These are phyloP conservation scores for Brenthis ino DNA, from an alignment of 2,888 invertebrate species.

Conservation along the genomic window DNA sequence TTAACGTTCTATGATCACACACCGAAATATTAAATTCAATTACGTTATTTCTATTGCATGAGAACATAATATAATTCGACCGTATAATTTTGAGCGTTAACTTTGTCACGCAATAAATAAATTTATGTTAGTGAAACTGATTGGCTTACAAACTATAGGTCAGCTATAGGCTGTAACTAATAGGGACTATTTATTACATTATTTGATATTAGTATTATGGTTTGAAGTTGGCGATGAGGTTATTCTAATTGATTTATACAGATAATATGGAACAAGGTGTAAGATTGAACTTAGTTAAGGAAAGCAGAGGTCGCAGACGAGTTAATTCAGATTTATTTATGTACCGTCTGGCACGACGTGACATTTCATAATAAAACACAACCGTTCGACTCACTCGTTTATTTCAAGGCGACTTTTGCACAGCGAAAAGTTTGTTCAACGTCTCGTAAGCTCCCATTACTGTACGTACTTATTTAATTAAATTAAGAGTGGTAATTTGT, in stretches of 20 bases:
- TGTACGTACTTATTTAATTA: conserved; percentile 42
- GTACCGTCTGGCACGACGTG: conserved; percentile 75
- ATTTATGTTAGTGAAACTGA: conserved; percentile 34
- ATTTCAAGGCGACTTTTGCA: conserved; percentile 52
- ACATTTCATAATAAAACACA: conserved; percentile 77
- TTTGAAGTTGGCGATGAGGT: not conserved
- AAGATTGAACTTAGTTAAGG: conserved; percentile 59
- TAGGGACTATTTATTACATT: conserved; percentile 1
- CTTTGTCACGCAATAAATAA: conserved; percentile 40
- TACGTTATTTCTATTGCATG: conserved; percentile 32
- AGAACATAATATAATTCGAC: conserved; percentile 35
- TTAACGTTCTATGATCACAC: conserved; percentile 11
- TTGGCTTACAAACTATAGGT: conserved; percentile 30
- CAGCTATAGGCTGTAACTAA: conserved; percentile 11
- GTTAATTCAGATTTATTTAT: conserved; percentile 79
- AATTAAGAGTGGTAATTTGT: conserved; percentile 38
- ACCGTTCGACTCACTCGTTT: conserved; percentile 56
- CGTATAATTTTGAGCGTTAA: conserved; percentile 31
- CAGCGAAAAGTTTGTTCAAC: conserved; percentile 66
- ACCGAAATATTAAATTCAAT: conserved; percentile 35
- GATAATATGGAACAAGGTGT: conserved; percentile 53
- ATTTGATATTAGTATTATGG: not conserved
- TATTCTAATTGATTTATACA: conserved; percentile 36
- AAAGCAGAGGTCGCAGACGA: conserved; percentile 74
- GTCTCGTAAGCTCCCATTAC: conserved; percentile 57